Percentiles rank a stretch among this genome's conserved stretches.
Conservation (phyloP, 1,140 invertebrate species). For the Ceratina japonica region DNA sequence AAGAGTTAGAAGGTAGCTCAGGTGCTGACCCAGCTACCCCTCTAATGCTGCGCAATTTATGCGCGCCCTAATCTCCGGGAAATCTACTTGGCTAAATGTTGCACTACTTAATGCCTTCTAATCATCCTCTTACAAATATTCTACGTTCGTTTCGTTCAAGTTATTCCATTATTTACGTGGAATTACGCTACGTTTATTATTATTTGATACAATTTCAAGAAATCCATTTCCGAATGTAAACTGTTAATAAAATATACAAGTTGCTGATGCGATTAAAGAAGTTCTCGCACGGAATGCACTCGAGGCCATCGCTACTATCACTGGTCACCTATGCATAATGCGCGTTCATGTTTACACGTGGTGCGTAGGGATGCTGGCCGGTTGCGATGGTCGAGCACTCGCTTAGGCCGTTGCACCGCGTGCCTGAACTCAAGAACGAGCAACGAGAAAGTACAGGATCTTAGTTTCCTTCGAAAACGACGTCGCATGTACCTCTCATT, state of each 20-base stretch:
- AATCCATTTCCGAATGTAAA: too few relatives aligned
- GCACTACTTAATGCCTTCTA: not conserved
- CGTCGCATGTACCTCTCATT: too few relatives aligned
- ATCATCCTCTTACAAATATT: not conserved
- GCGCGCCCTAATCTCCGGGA: not conserved
- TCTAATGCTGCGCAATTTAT: constrained; percentile 24
- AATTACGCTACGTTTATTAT: too few relatives aligned
- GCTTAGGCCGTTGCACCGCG: constrained; percentile 64
- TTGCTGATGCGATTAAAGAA: too few relatives aligned
- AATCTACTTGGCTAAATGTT: not conserved
- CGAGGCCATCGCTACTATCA: constrained; percentile 23
- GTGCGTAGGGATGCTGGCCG: constrained; percentile 38
- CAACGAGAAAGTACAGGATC: constrained; percentile 31
- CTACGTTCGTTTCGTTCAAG: too few relatives aligned
- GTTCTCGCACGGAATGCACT: too few relatives aligned
- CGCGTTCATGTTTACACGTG: constrained; percentile 17
- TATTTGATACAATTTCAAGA: too few relatives aligned
- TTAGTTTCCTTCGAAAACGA: too few relatives aligned
- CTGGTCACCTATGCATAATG: not conserved
- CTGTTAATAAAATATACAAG: too few relatives aligned
- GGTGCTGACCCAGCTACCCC: not conserved
- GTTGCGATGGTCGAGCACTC: constrained; percentile 45
- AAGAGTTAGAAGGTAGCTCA: constrained; percentile 17
- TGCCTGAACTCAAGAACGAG: constrained; percentile 49
- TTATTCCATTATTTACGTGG: too few relatives aligned